These are phyloP conservation scores for Leptosomus discolor DNA, from an alignment of 2,113 vertebrate species.

Conservation along the genomic window DNA sequence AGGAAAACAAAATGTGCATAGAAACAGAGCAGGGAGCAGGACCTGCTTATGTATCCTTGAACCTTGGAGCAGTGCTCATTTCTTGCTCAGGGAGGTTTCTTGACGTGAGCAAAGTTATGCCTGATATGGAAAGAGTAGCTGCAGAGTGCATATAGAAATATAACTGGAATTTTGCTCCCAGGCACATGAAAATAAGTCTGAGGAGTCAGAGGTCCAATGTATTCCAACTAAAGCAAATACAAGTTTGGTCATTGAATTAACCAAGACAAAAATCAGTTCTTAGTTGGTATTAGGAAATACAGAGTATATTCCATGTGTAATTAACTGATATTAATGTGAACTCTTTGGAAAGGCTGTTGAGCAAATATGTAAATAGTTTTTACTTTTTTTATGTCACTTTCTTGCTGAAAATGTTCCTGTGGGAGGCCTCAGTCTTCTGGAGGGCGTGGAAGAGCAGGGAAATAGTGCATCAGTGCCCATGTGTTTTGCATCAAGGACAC, in stretches of 20 bases:
- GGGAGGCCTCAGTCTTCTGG: neutral
- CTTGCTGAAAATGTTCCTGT: neutral
- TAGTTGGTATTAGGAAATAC: neutral
- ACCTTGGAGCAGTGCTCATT: neutral
- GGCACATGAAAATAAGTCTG: conserved; percentile 19
- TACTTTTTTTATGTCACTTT: neutral
- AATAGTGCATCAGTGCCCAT: neutral
- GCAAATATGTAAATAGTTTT: neutral
- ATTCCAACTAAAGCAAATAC: neutral
- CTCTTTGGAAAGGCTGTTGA: neutral
- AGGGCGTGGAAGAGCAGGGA: neutral
- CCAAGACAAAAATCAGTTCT: neutral
- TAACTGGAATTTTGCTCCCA: neutral
- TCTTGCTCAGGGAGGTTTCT: conserved; percentile 33
- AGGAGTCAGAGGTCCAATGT: neutral
- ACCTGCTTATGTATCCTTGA: neutral
- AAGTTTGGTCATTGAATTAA: neutral
- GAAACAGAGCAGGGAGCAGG: neutral
- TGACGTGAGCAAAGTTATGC: neutral
- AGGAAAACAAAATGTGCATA: neutral
- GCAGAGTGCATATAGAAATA: neutral
- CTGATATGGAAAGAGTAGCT: neutral
- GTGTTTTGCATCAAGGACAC: neutral
- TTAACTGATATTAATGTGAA: neutral
- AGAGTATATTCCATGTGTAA: neutral